Percentiles rank a stretch among this genome's conserved stretches.
These are phyloP conservation scores for Alcedo atthis DNA, from an alignment of 2,797 vertebrate genomes.

Conservation along the genomic window DNA sequence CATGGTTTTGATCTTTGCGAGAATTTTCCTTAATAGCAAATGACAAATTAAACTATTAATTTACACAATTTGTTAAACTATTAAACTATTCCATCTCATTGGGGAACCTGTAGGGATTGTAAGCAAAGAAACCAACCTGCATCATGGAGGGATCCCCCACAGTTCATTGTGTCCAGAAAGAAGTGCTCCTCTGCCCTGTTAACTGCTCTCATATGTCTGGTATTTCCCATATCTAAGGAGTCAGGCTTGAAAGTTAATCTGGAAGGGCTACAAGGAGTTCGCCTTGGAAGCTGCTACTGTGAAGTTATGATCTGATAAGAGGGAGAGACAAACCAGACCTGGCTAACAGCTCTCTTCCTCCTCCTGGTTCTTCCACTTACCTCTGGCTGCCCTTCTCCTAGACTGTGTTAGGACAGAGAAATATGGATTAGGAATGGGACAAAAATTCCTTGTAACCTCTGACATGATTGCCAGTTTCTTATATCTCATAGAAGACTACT, in stretches of 20 bases:
- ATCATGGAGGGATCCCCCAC: background rate
- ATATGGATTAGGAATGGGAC: background rate
- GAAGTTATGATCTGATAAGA: constrained; percentile 26
- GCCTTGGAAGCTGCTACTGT: constrained; percentile 15
- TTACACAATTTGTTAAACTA: background rate
- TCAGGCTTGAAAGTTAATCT: background rate
- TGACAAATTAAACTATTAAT: background rate
- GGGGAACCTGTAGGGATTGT: background rate
- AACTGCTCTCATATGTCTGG: background rate
- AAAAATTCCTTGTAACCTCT: constrained; percentile 26
- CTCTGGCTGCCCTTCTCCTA: constrained; percentile 10
- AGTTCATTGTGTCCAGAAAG: background rate
- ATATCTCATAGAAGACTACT: background rate
- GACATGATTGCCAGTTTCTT: background rate
- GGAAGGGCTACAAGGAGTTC: constrained; percentile 14
- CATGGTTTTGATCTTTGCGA: background rate
- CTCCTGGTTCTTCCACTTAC: constrained; percentile 27
- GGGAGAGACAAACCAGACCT: constrained; percentile 41
- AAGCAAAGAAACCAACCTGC: background rate
- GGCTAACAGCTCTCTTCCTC: background rate
- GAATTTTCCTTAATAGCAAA: background rate
- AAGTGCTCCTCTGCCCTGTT: background rate
- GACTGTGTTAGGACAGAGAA: background rate
- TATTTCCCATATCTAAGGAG: background rate
- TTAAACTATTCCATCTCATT: background rate